Conservation (phyloP, 2,888 invertebrate species). For the Parasteatoda lunata region DNA sequence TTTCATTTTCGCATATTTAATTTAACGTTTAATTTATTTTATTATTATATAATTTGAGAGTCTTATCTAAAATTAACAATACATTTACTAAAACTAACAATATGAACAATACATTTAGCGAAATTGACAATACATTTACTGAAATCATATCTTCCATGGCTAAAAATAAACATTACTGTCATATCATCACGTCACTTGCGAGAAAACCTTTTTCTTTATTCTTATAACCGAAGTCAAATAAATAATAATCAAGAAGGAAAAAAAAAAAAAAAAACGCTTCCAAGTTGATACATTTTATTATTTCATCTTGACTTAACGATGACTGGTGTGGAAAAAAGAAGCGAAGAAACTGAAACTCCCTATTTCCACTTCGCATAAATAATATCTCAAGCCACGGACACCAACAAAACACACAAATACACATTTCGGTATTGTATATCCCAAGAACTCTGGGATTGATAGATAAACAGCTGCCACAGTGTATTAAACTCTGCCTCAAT, state of each 20-base stretch:
- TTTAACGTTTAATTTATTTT: too few species aligned
- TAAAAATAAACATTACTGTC: too few species aligned
- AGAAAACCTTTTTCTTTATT: too few species aligned
- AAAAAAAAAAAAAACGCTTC: not conserved
- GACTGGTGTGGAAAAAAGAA: not conserved
- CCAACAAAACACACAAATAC: constrained; percentile 18
- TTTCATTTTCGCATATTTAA: too few species aligned
- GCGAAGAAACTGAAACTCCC: not conserved
- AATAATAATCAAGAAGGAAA: not conserved
- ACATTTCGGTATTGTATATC: constrained; percentile 1
- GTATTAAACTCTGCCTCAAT: constrained; percentile 30
- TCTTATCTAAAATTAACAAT: too few species aligned
- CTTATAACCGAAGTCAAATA: not conserved
- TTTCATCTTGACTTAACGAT: not conserved
- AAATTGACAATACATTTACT: too few species aligned
- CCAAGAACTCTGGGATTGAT: not conserved
- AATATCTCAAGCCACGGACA: not conserved
- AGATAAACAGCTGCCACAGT: constrained; percentile 50
- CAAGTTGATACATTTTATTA: not conserved
- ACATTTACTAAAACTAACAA: too few species aligned
- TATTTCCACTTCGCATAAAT: not conserved
- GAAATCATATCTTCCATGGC: too few species aligned
- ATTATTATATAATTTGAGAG: too few species aligned
- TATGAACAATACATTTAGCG: too few species aligned
- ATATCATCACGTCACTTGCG: too few species aligned